Percentiles rank a stretch among this genome's conserved stretches.
Evolutionary conservation across 2,113 vertebrate genomes (phyloP).

Genomic region (Oophaga pumilio): DNA sequence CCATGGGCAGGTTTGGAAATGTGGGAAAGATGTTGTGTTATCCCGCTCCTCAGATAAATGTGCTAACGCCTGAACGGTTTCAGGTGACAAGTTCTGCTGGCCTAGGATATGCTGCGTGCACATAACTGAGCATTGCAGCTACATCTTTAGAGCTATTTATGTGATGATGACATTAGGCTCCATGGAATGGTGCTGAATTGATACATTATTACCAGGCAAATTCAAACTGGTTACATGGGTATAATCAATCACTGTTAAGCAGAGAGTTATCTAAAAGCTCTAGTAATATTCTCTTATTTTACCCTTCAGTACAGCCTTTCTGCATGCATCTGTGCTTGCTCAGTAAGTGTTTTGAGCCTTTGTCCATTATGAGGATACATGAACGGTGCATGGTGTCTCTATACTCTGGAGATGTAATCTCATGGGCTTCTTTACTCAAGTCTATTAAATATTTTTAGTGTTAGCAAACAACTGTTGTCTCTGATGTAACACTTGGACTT

Average conservation of each 20-base stretch:
- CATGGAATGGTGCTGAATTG: not conserved
- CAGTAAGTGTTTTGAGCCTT: not conserved
- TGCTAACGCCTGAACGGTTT: slow-evolving; percentile 7
- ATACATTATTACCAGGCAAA: not conserved
- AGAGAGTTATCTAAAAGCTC: too few relatives aligned
- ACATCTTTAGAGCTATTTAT: not conserved
- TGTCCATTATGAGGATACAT: not conserved
- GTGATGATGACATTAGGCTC: not conserved
- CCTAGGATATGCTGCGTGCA: not conserved
- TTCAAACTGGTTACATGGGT: not conserved
- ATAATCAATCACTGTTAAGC: not conserved
- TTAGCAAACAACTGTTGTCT: not conserved
- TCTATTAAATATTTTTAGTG: slow-evolving; percentile 5
- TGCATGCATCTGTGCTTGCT: not conserved
- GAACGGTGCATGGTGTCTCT: not conserved
- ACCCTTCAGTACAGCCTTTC: not conserved
- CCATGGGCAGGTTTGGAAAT: too few relatives aligned
- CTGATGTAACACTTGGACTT: not conserved
- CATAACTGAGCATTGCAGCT: not conserved
- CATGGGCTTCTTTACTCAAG: not conserved
- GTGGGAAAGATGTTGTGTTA: not conserved
- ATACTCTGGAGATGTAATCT: not conserved
- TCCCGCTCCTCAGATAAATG: not conserved
- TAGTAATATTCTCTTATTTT: too few relatives aligned
- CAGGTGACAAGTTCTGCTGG: not conserved